A percentile compares a stretch with the other conserved stretches of the same genome.
These are phyloP conservation scores for Mythimna pallens DNA, from an alignment of 2,888 invertebrate species.

Conservation along the genomic window DNA sequence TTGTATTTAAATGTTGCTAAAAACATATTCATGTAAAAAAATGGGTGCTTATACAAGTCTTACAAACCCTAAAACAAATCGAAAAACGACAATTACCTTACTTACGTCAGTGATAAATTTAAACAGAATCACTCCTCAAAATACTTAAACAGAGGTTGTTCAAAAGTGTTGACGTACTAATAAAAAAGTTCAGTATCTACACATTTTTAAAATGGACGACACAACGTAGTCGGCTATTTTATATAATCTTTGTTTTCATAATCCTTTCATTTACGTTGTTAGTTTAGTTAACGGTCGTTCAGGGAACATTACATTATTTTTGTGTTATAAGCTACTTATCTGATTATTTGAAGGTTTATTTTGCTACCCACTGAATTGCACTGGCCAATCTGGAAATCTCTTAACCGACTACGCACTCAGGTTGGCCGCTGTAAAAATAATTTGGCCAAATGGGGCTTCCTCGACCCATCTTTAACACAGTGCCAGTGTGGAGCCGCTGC, in stretches of 20 bases:
- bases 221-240: slow-evolving; percentile 45
- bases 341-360: neutral
- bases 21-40: too few relatives aligned
- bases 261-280: slow-evolving; percentile 35
- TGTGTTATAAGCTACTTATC: neutral
- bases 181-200: slow-evolving; percentile 68
- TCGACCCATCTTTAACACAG: too few relatives aligned
- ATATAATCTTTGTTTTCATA: slow-evolving; percentile 39
- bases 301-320: slow-evolving; percentile 16
- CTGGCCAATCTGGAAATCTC: too few relatives aligned
- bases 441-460: too few relatives aligned
- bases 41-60: too few relatives aligned
- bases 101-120: slow-evolving; percentile 21
- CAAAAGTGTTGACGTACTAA: slow-evolving; percentile 71
- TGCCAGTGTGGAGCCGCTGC: too few relatives aligned
- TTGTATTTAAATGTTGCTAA: too few relatives aligned
- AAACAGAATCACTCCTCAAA: slow-evolving; percentile 61
- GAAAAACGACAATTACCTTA: neutral
- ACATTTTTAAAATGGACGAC: slow-evolving; percentile 58
- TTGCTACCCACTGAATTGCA: neutral
- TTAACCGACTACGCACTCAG: too few relatives aligned
- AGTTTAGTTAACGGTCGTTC: slow-evolving; percentile 33
- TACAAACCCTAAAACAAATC: too few relatives aligned
- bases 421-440: too few relatives aligned
- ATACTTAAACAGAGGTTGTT: slow-evolving; percentile 65